These are phyloP conservation scores for Rhadina sibilatrix DNA, from an alignment of 2,113 vertebrate species.

Conservation along the genomic window DNA sequence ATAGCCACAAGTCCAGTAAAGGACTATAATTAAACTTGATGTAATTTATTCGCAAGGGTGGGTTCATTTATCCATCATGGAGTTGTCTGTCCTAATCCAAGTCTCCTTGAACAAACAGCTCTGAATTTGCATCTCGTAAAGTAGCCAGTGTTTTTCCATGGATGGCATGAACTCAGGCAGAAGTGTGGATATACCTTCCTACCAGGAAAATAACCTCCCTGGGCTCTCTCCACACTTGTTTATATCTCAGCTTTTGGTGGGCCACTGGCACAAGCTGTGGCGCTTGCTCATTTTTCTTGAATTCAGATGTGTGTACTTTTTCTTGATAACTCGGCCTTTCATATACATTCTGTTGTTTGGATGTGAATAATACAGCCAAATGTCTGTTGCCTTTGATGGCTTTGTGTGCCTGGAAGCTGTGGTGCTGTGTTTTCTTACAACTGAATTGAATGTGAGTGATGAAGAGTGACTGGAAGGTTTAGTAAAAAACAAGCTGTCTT, in stretches of 20 bases:
- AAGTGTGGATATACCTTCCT: not conserved
- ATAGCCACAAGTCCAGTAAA: not conserved
- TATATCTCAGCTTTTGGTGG: not conserved
- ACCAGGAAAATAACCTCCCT: not conserved
- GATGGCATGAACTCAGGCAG: not conserved
- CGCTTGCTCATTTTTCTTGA: not conserved
- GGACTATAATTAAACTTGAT: not conserved
- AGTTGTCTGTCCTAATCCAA: constrained; percentile 11
- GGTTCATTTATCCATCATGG: not conserved
- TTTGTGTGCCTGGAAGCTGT: not conserved
- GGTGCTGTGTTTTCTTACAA: not conserved
- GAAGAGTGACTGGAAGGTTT: not conserved
- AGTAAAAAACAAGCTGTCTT: not conserved
- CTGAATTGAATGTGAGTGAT: not conserved
- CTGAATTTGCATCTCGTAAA: constrained; percentile 1
- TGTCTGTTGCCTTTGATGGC: not conserved
- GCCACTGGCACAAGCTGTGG: not conserved
- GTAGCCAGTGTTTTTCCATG: not conserved
- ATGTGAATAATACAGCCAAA: not conserved
- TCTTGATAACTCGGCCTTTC: not conserved
- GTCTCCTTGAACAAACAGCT: not conserved
- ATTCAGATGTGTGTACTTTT: not conserved
- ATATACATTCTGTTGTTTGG: not conserved
- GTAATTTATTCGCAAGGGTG: not conserved
- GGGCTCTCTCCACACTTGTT: not conserved